Percentiles rank a stretch among this genome's conserved stretches.
These are phyloP conservation scores for Epistrophe grossulariae DNA, from an alignment of 2,888 invertebrate genomes.

Conservation along the genomic window DNA sequence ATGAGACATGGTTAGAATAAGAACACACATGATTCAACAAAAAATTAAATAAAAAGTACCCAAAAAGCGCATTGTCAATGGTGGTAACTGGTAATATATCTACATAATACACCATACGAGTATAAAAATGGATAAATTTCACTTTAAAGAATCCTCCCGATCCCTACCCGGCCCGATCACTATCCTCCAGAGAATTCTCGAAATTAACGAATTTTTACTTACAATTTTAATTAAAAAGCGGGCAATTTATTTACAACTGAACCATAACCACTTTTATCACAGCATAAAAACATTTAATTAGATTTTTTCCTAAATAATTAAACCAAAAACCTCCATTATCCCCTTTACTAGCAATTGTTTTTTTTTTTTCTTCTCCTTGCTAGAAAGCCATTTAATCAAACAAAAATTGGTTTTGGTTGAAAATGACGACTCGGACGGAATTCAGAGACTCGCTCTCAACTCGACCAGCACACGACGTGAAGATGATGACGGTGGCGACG, in stretches of 20 bases:
- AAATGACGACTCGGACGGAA: constrained; percentile 6
- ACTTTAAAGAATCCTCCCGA: too few species aligned
- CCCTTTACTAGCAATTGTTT: not conserved
- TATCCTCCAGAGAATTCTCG: not conserved
- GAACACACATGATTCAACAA: not conserved
- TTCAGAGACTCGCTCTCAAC: not conserved
- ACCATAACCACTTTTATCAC: not conserved
- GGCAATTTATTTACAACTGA: not conserved
- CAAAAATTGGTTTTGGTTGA: not conserved
- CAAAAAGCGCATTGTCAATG: not conserved
- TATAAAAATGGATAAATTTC: too few species aligned
- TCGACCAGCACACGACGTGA: not conserved
- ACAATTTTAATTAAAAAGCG: constrained; percentile 3
- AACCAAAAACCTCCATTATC: not conserved
- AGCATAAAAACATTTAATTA: not conserved
- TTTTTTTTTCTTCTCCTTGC: not conserved
- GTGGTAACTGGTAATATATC: not conserved
- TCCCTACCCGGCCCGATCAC: not conserved
- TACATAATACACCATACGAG: too few species aligned
- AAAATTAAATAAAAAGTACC: not conserved
- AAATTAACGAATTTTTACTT: not conserved
- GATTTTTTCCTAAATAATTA: not conserved
- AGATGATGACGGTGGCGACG: not conserved
- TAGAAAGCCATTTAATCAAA: constrained; percentile 9
- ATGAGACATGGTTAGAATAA: not conserved